Percentiles rank a stretch among this genome's conserved stretches.
Evolutionary conservation across 2,888 invertebrate genomes (phyloP).

Genomic region (Phyllotreta striolata): DNA sequence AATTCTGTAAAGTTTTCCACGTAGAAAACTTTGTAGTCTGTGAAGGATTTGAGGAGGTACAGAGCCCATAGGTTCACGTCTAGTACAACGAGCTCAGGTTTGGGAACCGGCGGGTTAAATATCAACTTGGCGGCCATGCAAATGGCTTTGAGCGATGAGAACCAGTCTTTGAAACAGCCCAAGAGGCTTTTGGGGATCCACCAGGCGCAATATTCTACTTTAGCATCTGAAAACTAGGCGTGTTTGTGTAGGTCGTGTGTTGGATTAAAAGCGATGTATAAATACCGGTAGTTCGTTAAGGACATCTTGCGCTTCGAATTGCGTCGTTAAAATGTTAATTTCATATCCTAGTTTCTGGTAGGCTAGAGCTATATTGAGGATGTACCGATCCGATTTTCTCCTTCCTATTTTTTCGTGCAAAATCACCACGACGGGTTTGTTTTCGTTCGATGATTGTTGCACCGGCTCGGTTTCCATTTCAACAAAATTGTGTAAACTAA

Average conservation of each 20-base stretch:
- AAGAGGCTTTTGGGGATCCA: conserved; percentile 54
- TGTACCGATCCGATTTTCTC: conserved; percentile 52
- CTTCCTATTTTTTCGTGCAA: conserved; percentile 54
- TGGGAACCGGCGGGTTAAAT: conserved; percentile 50
- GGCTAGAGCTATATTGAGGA: conserved; percentile 53
- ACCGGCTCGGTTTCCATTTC: conserved; percentile 35
- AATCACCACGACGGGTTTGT: conserved; percentile 48
- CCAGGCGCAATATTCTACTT: conserved; percentile 51
- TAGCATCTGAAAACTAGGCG: conserved; percentile 46
- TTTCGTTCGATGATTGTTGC: conserved; percentile 16
- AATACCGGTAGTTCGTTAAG: conserved; percentile 53
- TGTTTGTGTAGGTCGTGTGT: no score
- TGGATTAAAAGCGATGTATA: no score
- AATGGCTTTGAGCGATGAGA: conserved; percentile 47
- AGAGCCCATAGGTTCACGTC: conserved; percentile 52
- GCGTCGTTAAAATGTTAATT: conserved; percentile 52
- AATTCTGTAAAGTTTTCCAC: conserved; percentile 49
- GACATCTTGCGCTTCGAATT: conserved; percentile 48
- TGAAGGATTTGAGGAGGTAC: conserved; percentile 51
- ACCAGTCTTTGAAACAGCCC: conserved; percentile 43
- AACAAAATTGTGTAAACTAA: conserved; percentile 32
- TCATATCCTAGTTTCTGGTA: conserved; percentile 52
- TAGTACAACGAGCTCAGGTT: conserved; percentile 52
- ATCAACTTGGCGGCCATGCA: conserved; percentile 52
- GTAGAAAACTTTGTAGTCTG: conserved; percentile 51